phyloP scores from a whole-genome alignment of 2,888 invertebrate genomes.

The Drosophila meridiana region DNA sequence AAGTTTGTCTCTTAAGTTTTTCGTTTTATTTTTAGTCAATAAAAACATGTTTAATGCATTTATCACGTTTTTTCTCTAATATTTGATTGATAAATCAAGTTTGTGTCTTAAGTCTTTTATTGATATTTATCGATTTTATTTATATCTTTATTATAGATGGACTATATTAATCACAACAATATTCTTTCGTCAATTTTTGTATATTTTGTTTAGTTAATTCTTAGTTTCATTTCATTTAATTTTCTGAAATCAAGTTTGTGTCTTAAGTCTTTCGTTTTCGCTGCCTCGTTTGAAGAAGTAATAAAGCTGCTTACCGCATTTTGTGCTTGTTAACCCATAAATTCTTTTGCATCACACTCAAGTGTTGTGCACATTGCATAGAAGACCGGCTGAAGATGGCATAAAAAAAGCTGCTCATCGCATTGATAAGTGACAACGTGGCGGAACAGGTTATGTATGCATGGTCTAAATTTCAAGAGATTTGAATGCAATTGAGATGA shows the following conservation, averaged over 20 bases:
- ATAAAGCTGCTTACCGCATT: conserved; percentile 26
- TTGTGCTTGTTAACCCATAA: conserved; percentile 24
- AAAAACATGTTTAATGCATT: not conserved
- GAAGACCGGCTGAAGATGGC: conserved; percentile 16
- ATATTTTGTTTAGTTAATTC: not conserved
- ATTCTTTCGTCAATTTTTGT: conserved; percentile 4
- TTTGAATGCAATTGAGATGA: conserved; percentile 38
- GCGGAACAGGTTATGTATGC: conserved; percentile 39
- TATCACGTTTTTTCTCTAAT: not conserved
- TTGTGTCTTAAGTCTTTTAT: not conserved
- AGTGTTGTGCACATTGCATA: conserved; percentile 5
- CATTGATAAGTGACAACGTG: conserved; percentile 4
- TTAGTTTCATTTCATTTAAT: no score
- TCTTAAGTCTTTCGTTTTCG: conserved; percentile 58
- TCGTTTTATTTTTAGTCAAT: conserved; percentile 1
- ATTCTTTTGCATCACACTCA: conserved; percentile 50
- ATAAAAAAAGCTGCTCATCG: conserved; percentile 1
- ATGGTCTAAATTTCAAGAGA: conserved; percentile 6
- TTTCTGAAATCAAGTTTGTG: conserved; percentile 53
- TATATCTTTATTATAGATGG: not conserved
- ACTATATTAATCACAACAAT: not conserved
- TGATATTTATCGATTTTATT: not conserved
- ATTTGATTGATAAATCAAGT: not conserved
- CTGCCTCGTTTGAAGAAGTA: conserved; percentile 18
- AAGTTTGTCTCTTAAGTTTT: conserved; percentile 7